Evolutionary conservation across 2,113 vertebrate species (phyloP), one percentile per base, ranked within the genome.

Genomic region (Galemys pyrenaicus): DNA sequence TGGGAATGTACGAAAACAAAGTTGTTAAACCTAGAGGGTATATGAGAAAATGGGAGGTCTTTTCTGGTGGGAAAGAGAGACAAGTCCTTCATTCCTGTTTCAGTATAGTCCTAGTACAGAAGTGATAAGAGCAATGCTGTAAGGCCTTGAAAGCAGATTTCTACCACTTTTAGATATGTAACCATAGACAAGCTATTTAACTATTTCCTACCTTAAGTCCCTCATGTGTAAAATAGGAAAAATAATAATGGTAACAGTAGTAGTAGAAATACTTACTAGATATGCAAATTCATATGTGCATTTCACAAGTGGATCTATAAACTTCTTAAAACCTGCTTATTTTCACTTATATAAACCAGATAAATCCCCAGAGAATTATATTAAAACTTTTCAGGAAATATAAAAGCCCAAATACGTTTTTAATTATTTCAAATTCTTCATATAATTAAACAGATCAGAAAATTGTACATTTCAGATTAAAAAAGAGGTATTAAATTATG

Each of bases 401-500:
- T n/a, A 37, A 89, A 73, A 77, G 32, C 4, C 16, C n/a, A 93
- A 35, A 49, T 44, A 22, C 51, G 56, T 68, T 88, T 77, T 30
- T 54, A 85, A 90, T 19, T 83, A 46, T 46, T 75, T 95, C 56
- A 85, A 88, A 78, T 16, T 83, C 16, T 83, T 10, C 19, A 54
- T 81, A 70, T 28, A 74, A 90, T 0, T 70, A 13, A 74, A 71
- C 2, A 65, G 39, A 67, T 46, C 24, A 84, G 17, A 67, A 90
- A 91, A 82, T 17, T 62, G 4, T 51, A 13, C 54, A 74, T 78
- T 58, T 88, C 28, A 94, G 83, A 58, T 35, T 41, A 54, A 95
- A 95, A 35, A 35, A 94, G 49, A 79, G 16, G 22, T 83, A 78
- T 94, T 68, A 89, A 75, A 65, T 79, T 87, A 67, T 1, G 58